Base-by-base conservation (phyloP, 2,797 vertebrate genomes). In the Denticeps clupeoides region DNA sequence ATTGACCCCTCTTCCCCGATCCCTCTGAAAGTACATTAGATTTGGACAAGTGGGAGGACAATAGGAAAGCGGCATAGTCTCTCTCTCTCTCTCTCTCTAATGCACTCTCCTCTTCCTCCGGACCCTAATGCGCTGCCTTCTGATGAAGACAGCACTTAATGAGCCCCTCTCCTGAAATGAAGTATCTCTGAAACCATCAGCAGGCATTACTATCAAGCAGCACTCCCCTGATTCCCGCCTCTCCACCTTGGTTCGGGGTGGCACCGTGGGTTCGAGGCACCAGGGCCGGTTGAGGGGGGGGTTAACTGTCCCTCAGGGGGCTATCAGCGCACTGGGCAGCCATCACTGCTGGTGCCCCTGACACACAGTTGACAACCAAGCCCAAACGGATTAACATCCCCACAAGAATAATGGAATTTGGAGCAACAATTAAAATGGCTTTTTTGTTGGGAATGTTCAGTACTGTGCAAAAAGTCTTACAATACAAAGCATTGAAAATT, bases 11-110 rank as follows among this genome's bases (percentile, higher is more conserved):
- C 74, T 83, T n/a, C 75, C 60, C 70, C 66, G 81, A 84, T 84
- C 84, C 79, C 72, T 81, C 70, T 76, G 79, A 81, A 85, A 84
- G 79, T 79, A 68, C 82, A 84, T 86, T 85, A 84, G 79, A 83
- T 84, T 79, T 78, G 81, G 77, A 77, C 77, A 68, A 76, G 74
- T 74, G 74, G 70, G 69, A 74, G 47, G 46, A 58, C 51, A 67
- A 60, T 51, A 58, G 49, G 56, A 53, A 41, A 57, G 54, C 56
- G 48, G 47, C 54, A 63, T 66, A 55, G 73, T 66, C 51, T 50
- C 25, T 45, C 29, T 41, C 35, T 21, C 29, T 35, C 41, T 13
- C 12, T 22, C 7, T 59, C 45, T 45, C 46, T 82, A 83, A 84
- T 84, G 82, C 74, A 78, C 72, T 73, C 75, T 60, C 72, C 69